phyloP scores from a whole-genome alignment of 2,888 invertebrate genomes.

The Cataglyphis rosenhaueri region DNA sequence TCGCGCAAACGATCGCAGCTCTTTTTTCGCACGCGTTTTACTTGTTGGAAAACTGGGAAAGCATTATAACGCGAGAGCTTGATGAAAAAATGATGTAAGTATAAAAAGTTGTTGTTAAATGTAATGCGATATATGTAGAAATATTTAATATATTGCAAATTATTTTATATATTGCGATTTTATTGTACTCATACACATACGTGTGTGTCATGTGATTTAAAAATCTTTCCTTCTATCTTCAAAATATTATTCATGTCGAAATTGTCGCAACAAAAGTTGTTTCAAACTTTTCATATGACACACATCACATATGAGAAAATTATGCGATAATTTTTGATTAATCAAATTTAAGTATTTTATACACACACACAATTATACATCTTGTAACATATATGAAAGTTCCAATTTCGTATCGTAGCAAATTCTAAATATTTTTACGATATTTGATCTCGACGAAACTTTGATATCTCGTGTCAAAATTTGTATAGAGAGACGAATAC shows the following conservation, averaged over 20 bases:
- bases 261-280: background rate
- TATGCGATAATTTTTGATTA: background rate
- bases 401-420: background rate
- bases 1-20: slow-evolving; percentile 64
- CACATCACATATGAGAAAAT: background rate
- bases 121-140: background rate
- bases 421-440: background rate
- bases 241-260: background rate
- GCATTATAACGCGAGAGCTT: slow-evolving; percentile 14
- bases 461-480: background rate
- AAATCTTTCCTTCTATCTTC: background rate
- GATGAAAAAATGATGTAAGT: slow-evolving; percentile 6
- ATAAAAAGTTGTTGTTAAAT: background rate
- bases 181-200: background rate
- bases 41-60: slow-evolving; percentile 12
- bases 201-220: background rate
- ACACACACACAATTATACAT: background rate
- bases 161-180: background rate
- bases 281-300: no score
- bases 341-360: background rate
- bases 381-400: background rate
- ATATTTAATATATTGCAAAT: background rate
- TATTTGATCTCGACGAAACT: background rate
- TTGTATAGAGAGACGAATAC: background rate
- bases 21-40: slow-evolving; percentile 53